Base-by-base conservation (phyloP, 1,140 invertebrate genomes). In the Leptinotarsa undecemlineata region DNA sequence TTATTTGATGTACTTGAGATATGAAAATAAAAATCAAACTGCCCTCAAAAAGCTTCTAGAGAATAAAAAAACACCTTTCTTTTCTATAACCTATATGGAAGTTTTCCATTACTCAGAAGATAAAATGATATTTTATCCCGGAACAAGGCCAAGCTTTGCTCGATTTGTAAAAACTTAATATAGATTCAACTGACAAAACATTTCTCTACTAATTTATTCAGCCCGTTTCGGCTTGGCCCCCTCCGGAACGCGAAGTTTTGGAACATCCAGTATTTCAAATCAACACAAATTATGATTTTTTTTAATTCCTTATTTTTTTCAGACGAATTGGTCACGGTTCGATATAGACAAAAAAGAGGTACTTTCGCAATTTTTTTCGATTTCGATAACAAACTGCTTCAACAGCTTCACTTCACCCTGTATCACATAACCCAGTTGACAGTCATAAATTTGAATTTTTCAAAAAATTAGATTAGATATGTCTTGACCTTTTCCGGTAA, bases 291-390 rank as follows among this genome's bases (percentile, higher is more conserved):
- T 64, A 20, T 64, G 20, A 64, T 64, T 64, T 14, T n/a, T 48
- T 71, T 69, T n/a, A n/a, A n/a, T n/a, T 70, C 51, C 74, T 62
- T 68, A 57, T 68, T 70, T 70, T 70, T 79, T 79, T 73, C 92
- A 95, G 94, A 94, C 88, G 93, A 95, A 89, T 95, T 91, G 90
- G 90, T 95, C 86, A 95, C 92, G 82, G 90, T 96, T 84, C 93
- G 92, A 88, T 96, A 96, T 91, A 95, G 94, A 89, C 90, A 90
- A 84, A 89, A 89, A 84, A 89, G 91, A 93, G 92, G 92, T 94
- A 91, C 92, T 20, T 21, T 4, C 15, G 20, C 15, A 48, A 70
- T 20, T 64, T 64, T 21, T 33, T 64, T 64, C 63, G 63, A 21
- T 64, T 64, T 21, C 20, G 63, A 17, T 64, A 14, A 64, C 26